Evolutionary conservation across 2,113 vertebrate genomes (phyloP).

Genomic region (Petaurus breviceps): DNA sequence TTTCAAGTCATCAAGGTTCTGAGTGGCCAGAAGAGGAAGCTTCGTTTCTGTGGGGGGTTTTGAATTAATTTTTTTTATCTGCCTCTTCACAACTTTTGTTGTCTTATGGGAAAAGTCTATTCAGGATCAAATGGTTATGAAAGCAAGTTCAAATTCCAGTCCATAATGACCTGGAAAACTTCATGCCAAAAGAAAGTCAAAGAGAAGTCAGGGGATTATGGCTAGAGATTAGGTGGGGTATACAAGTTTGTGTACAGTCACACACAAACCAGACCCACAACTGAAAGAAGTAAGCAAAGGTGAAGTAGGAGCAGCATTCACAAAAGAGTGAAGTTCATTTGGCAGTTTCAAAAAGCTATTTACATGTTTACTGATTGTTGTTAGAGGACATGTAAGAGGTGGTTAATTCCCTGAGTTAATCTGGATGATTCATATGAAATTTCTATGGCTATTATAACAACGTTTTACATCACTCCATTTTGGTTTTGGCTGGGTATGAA

Average conservation of each 20-base stretch:
- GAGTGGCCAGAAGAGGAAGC: neutral
- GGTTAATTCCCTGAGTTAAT: constrained; percentile 50
- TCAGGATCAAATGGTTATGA: neutral
- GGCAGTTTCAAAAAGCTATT: constrained; percentile 33
- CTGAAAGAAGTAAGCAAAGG: constrained; percentile 29
- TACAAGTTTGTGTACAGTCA: neutral
- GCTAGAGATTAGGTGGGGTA: neutral
- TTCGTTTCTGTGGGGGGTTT: neutral
- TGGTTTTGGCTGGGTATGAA: neutral
- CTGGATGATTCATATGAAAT: constrained; percentile 56
- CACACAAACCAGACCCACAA: neutral
- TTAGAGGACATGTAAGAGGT: constrained; percentile 37
- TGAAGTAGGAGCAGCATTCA: neutral
- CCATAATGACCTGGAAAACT: neutral
- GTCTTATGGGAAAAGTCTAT: neutral
- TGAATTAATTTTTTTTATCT: neutral
- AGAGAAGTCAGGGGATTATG: neutral
- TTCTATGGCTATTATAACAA: constrained; percentile 11
- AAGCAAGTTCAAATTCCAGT: neutral
- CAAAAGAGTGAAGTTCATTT: constrained; percentile 32
- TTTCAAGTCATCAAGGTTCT: constrained; percentile 28
- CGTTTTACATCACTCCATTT: constrained; percentile 45
- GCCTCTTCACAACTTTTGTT: neutral
- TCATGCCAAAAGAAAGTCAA: constrained; percentile 11
- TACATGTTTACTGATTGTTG: constrained; percentile 11